Conservation (phyloP, 2,113 vertebrate species). For the Pagrus major region DNA sequence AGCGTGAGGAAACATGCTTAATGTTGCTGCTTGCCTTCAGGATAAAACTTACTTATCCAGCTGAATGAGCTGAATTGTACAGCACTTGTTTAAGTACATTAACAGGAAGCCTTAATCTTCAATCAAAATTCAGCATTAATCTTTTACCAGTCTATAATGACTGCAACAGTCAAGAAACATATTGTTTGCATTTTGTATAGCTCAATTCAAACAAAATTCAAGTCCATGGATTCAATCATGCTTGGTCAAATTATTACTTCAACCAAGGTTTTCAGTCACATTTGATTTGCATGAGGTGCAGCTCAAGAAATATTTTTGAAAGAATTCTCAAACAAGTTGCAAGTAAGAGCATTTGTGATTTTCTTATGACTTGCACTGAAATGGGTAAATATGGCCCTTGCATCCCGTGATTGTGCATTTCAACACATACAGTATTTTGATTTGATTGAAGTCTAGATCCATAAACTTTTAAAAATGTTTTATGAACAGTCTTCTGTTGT, state of each 20-base stretch:
- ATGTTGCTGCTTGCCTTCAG: slow-evolving; percentile 21
- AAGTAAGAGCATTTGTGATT: background rate
- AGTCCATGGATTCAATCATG: background rate
- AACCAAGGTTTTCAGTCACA: background rate
- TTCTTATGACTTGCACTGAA: background rate
- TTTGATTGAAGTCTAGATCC: background rate
- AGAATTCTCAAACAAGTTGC: background rate
- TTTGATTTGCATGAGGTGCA: background rate
- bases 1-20: slow-evolving; percentile 20
- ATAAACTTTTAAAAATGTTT: background rate
- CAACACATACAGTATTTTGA: background rate
- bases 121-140: background rate
- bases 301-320: background rate
- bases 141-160: background rate
- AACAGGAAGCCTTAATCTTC: background rate
- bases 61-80: background rate
- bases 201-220: background rate
- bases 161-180: background rate
- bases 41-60: background rate
- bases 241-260: background rate
- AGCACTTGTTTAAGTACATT: background rate
- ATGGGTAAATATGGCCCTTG: background rate
- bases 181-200: background rate
- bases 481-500: background rate
- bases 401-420: background rate